Base-by-base conservation (phyloP, 2,797 vertebrate genomes). In the Ptychadena robeensis region DNA sequence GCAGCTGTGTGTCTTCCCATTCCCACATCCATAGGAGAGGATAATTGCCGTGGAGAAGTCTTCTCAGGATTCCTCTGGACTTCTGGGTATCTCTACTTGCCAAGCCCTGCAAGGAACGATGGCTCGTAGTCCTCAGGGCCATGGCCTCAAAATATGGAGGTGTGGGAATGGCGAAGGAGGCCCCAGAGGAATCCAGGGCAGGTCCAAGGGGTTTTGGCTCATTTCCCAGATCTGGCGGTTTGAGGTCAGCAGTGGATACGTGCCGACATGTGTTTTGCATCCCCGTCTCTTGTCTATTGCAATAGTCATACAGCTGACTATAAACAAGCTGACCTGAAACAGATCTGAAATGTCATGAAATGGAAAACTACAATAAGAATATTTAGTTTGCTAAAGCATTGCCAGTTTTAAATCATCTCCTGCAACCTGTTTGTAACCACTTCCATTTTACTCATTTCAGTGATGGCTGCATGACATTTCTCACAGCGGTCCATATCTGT, bases 111-210 rank as follows among this genome's bases (percentile, higher is more conserved):
- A 68, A 65, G 18, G 38, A 78, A 28, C 28, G 72, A 37, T 53
- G 57, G 8, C 18, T 32, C 15, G 0, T 12, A 34, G 73, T 31
- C 30, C 31, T 34, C 63, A 65, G 37, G 53, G 12, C 57, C 27
- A 0, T 4, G 30, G 57, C 37, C 37, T 30, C 0, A 9, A 15
- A 28, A 15, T 30, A 15, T 72, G 25, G 53, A 27, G 32, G 48
- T 80, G 70, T 85, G 82, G 77, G 82, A 85, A 85, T 80, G 35
- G 59, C 22, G 48, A 30, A 64, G 82, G 77, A 63, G 77, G 66
- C 48, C 44, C 25, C 2, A 4, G 40, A 1, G 65, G 53, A 38
- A 48, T 11, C 28, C 15, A 31, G 53, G 40, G 38, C 32, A 14
- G 22, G 25, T 32, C 37, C n/a, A 59, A 10, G 18, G 28, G 18